Conservation (phyloP, 2,113 vertebrate genomes). For the Eptesicus fuscus region DNA sequence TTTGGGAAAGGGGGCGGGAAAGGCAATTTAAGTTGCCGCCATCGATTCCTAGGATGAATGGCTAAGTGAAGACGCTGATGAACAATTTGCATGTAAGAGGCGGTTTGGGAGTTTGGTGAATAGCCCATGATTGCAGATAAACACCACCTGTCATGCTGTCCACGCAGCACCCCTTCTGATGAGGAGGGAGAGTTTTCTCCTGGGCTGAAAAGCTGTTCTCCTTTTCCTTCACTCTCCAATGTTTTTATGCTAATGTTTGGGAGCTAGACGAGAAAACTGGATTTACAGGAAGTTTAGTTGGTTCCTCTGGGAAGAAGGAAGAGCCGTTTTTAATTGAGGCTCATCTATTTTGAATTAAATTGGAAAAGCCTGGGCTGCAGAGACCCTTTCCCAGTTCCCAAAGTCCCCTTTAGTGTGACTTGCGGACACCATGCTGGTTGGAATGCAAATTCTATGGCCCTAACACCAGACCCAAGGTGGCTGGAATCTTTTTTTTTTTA, state of each 20-base stretch:
- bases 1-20: neutral
- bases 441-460: neutral
- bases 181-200: neutral
- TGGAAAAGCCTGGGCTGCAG: neutral
- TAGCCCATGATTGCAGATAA: slow-evolving; percentile 69
- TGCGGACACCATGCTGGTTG: neutral
- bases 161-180: neutral
- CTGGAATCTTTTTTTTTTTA: neutral
- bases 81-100: slow-evolving; percentile 65
- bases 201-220: neutral
- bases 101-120: slow-evolving; percentile 58
- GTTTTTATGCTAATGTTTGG: slow-evolving; percentile 40
- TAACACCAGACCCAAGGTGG: neutral
- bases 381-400: neutral
- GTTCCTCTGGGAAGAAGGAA: slow-evolving; percentile 42
- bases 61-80: slow-evolving; percentile 38
- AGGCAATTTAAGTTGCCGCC: neutral
- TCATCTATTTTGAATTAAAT: slow-evolving; percentile 12
- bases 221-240: neutral
- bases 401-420: neutral
- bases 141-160: slow-evolving; percentile 59
- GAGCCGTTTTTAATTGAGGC: neutral
- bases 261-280: neutral
- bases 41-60: slow-evolving; percentile 26
- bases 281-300: slow-evolving; percentile 15